phyloP scores from a whole-genome alignment of 2,888 invertebrate species.

The Microctonus brassicae region DNA sequence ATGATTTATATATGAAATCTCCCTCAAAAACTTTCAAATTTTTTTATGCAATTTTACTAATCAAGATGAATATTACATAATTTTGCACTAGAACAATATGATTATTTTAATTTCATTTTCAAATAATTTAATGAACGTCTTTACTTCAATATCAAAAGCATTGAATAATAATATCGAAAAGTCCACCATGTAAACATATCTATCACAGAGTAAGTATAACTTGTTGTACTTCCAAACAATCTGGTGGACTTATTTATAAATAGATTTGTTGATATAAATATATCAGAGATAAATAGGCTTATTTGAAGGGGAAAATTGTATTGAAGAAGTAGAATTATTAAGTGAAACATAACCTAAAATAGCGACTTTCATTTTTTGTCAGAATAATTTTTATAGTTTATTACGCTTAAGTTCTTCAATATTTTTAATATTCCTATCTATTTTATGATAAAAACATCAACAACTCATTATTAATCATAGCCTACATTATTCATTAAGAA shows the following conservation, averaged over 20 bases:
- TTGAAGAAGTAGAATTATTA: neutral
- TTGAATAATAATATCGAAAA: constrained; percentile 43
- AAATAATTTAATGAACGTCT: neutral
- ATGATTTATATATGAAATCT: constrained; percentile 31
- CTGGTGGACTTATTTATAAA: neutral
- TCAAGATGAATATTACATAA: neutral
- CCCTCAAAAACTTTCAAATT: neutral
- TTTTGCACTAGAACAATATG: neutral
- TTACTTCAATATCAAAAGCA: constrained; percentile 27
- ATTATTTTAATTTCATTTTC: neutral
- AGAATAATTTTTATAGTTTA: neutral
- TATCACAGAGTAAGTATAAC: constrained; percentile 65
- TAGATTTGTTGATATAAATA: neutral
- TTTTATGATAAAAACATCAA: neutral
- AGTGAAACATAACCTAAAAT: neutral
- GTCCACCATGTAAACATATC: constrained; percentile 57
- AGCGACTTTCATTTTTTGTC: neutral
- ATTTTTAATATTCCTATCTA: neutral
- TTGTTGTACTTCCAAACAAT: neutral
- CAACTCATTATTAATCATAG: neutral
- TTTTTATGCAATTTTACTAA: neutral
- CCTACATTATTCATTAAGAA: neutral
- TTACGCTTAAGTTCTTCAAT: neutral
- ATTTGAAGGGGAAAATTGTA: neutral
- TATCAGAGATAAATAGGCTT: neutral